These are phyloP conservation scores for Drosophila diplacantha DNA, from an alignment of 2,888 invertebrate genomes.

Conservation along the genomic window DNA sequence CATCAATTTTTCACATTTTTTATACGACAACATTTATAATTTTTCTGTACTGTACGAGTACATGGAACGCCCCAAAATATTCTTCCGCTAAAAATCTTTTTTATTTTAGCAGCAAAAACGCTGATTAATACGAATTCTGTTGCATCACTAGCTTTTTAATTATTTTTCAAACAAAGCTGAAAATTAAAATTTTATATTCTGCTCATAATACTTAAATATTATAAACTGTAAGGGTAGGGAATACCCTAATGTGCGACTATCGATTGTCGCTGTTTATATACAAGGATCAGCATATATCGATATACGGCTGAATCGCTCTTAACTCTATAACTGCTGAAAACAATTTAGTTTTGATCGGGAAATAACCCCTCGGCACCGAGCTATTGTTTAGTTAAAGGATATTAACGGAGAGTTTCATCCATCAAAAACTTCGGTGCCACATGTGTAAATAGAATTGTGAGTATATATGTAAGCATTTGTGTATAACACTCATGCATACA, in stretches of 20 bases:
- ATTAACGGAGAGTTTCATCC: not conserved
- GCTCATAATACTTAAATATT: no score
- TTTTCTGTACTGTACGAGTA: no score
- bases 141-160: no score
- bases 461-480: not conserved
- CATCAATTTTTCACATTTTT: no score
- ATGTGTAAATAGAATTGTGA: not conserved
- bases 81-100: no score
- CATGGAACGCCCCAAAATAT: no score
- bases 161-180: no score
- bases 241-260: not conserved
- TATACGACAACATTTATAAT: no score
- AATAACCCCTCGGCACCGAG: not conserved
- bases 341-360: not conserved
- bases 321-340: not conserved
- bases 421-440: not conserved
- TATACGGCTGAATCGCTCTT: not conserved
- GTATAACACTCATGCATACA: not conserved
- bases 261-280: not conserved
- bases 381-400: not conserved
- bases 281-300: not conserved
- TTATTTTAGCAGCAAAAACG: no score
- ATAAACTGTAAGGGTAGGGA: not conserved
- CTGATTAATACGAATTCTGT: no score
- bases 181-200: no score